These are phyloP conservation scores for Iselma pallidipennis DNA, from an alignment of 2,888 invertebrate species.

Conservation along the genomic window DNA sequence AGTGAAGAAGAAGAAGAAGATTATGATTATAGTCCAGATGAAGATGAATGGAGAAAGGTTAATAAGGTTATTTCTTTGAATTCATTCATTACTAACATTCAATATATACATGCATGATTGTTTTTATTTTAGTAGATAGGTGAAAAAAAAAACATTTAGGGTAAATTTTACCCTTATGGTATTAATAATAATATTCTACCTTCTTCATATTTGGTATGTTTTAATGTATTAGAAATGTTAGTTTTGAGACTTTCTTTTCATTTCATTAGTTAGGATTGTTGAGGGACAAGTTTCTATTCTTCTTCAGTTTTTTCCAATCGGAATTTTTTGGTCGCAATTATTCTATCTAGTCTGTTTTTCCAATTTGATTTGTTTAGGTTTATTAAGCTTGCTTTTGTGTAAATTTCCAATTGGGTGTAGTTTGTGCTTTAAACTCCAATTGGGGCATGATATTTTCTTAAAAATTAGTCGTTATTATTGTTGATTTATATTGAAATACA, in stretches of 20 bases:
- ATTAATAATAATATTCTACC: not conserved
- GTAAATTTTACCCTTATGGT: not conserved
- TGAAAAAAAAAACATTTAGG: not conserved
- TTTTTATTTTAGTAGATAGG: conserved; percentile 6
- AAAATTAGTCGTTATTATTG: not conserved
- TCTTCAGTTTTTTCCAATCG: not conserved
- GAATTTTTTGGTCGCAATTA: not conserved
- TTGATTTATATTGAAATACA: not conserved
- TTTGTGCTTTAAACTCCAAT: not conserved
- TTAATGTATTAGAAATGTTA: conserved; percentile 18
- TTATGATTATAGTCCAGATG: conserved; percentile 80
- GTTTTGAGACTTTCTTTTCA: conserved; percentile 11
- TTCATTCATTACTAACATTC: conserved; percentile 27
- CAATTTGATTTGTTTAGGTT: not conserved
- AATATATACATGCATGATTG: conserved; percentile 4
- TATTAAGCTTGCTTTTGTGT: not conserved
- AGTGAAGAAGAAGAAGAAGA: conserved; percentile 84
- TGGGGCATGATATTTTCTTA: not conserved
- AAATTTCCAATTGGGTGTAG: not conserved
- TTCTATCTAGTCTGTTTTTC: not conserved
- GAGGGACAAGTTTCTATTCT: not conserved
- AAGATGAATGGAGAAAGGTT: conserved; percentile 84
- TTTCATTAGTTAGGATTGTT: not conserved
- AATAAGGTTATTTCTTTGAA: conserved; percentile 49
- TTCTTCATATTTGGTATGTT: not conserved